phyloP scores from a whole-genome alignment of 2,888 invertebrate species.

The Athalia circularis region DNA sequence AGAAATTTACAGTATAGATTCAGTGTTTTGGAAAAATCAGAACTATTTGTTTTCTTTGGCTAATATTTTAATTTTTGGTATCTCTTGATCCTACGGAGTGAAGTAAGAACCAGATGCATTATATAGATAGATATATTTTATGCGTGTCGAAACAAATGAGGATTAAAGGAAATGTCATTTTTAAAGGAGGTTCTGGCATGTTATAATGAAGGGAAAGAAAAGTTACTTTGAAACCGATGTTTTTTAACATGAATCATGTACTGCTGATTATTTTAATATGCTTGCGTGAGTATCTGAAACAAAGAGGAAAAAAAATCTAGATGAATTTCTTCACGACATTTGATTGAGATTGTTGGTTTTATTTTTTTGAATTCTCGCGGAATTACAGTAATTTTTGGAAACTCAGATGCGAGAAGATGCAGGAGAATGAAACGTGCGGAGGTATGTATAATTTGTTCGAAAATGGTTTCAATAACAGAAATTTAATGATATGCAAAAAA shows the following conservation, averaged over 20 bases:
- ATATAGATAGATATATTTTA: neutral
- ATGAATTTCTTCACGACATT: no score
- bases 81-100: no score
- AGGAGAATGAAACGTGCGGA: constrained; percentile 36
- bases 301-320: neutral
- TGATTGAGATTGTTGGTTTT: no score
- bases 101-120: no score
- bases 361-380: neutral
- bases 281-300: constrained; percentile 32
- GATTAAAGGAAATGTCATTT: no score
- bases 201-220: constrained; percentile 27
- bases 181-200: neutral
- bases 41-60: no score
- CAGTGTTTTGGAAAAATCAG: no score
- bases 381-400: constrained; percentile 37
- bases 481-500: neutral
- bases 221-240: constrained; percentile 6
- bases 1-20: no score
- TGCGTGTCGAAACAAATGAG: neutral
- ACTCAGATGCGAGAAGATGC: constrained; percentile 41
- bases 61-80: no score
- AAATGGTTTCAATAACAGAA: neutral
- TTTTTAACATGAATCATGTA: constrained; percentile 41
- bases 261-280: constrained; percentile 20
- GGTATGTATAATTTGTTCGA: neutral